Percentiles rank a stretch among this genome's conserved stretches.
phyloP scores from a whole-genome alignment of 1,140 invertebrate genomes.

The Pachyrhynchus sulphureomaculatus region DNA sequence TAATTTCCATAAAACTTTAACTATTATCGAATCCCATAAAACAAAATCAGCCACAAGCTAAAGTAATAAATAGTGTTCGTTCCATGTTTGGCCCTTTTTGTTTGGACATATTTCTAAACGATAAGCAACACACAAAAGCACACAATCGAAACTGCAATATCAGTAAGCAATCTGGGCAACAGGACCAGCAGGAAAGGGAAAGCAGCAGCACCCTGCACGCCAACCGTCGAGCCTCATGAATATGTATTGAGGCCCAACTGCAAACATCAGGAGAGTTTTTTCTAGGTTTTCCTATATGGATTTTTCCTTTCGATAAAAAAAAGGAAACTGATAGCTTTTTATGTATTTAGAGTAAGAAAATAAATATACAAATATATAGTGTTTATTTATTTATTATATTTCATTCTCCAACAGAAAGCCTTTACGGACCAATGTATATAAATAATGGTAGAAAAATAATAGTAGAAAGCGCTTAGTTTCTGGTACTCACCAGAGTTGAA shows the following conservation, averaged over 20 bases:
- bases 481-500: too few relatives aligned
- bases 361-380: too few relatives aligned
- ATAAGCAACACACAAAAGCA: conserved; percentile 23
- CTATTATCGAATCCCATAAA: too few relatives aligned
- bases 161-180: conserved; percentile 14
- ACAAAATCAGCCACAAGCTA: too few relatives aligned
- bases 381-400: too few relatives aligned
- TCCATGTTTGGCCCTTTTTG: conserved; percentile 19
- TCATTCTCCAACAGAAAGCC: too few relatives aligned
- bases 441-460: too few relatives aligned
- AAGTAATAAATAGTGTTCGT: conserved; percentile 12
- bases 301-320: conserved; percentile 1
- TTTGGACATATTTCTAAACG: conserved; percentile 21
- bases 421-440: too few relatives aligned
- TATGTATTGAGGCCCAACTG: conserved; percentile 22
- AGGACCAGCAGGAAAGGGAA: conserved; percentile 20
- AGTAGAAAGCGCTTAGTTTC: too few relatives aligned
- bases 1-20: too few relatives aligned
- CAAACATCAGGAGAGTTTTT: conserved; percentile 7
- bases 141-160: conserved; percentile 19
- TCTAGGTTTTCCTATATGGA: too few relatives aligned
- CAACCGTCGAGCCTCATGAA: conserved; percentile 18
- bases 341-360: too few relatives aligned
- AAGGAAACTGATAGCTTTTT: background rate
- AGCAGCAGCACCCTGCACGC: conserved; percentile 10